Evolutionary conservation across 2,113 vertebrate genomes (phyloP).

Genomic region (Ramphastos sulfuratus): DNA sequence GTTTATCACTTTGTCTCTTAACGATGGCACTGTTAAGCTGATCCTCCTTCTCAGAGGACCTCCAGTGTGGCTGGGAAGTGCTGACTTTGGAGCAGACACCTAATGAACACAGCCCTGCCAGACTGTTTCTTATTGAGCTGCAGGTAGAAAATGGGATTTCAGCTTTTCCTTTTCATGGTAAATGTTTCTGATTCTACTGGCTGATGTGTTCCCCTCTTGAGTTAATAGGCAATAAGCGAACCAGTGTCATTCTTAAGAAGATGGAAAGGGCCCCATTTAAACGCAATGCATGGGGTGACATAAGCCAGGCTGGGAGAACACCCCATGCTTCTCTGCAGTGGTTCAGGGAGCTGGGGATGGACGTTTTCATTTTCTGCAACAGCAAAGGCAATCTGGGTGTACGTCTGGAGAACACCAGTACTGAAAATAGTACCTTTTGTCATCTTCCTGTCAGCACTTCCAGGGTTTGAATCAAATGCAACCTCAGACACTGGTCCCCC

Average conservation of each 20-base stretch:
- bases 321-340: not conserved
- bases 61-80: not conserved
- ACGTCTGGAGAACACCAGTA: not conserved
- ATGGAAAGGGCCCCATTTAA: slow-evolving; percentile 26
- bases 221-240: slow-evolving; percentile 66
- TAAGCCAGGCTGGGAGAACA: not conserved
- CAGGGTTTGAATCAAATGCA: not conserved
- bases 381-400: not conserved
- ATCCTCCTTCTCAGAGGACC: not conserved
- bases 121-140: slow-evolving; percentile 28
- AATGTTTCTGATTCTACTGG: slow-evolving; percentile 59
- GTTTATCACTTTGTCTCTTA: not conserved
- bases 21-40: not conserved
- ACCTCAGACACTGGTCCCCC: not conserved
- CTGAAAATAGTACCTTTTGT: not conserved
- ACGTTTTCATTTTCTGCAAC: not conserved
- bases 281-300: not conserved
- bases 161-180: slow-evolving; percentile 48
- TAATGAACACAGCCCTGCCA: not conserved
- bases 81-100: fast-evolving
- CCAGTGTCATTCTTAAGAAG: slow-evolving; percentile 34
- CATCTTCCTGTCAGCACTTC: not conserved
- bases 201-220: slow-evolving; percentile 54
- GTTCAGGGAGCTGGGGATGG: not conserved
- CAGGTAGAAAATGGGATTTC: slow-evolving; percentile 48